phyloP scores from a whole-genome alignment of 1,140 invertebrate genomes.

The Meloidogyne exigua region DNA sequence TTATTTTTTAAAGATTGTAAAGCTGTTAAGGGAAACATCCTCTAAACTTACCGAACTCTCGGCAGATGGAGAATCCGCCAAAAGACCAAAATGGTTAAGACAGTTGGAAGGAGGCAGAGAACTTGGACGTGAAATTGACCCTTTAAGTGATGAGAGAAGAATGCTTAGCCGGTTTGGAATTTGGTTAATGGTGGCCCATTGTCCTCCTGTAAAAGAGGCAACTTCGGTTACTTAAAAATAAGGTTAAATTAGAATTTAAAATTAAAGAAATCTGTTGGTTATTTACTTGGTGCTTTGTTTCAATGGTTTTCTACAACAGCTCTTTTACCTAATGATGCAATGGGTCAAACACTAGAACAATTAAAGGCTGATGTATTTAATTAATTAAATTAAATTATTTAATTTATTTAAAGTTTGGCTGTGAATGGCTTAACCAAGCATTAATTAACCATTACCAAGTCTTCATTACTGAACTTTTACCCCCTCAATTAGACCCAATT shows the following conservation, averaged over 20 bases:
- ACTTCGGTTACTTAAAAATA: no score
- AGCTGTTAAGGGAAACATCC: slow-evolving; percentile 69
- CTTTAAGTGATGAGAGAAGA: slow-evolving; percentile 74
- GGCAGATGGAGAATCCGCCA: slow-evolving; percentile 24
- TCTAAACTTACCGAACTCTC: slow-evolving; percentile 43
- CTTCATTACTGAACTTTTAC: slow-evolving; percentile 79
- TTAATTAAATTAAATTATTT: neutral
- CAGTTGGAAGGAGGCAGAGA: slow-evolving; percentile 65
- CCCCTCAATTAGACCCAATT: slow-evolving; percentile 72
- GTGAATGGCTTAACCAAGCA: slow-evolving; percentile 83
- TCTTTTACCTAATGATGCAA: slow-evolving; percentile 85
- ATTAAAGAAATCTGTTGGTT: slow-evolving; percentile 70
- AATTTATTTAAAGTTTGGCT: slow-evolving; percentile 72
- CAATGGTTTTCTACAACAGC: slow-evolving; percentile 98
- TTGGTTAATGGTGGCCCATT: slow-evolving; percentile 90
- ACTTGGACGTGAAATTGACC: slow-evolving; percentile 61
- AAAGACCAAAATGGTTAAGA: slow-evolving; percentile 59
- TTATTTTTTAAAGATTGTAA: slow-evolving; percentile 70
- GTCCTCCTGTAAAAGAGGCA: slow-evolving; percentile 78
- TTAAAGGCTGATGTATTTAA: slow-evolving; percentile 75
- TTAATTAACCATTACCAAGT: slow-evolving; percentile 82
- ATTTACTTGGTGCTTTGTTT: slow-evolving; percentile 90
- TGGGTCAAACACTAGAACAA: slow-evolving; percentile 80
- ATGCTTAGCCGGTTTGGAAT: slow-evolving; percentile 90
- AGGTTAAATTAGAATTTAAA: no score